phyloP scores from a whole-genome alignment of 2,797 vertebrate genomes.

The Chelon auratus region DNA sequence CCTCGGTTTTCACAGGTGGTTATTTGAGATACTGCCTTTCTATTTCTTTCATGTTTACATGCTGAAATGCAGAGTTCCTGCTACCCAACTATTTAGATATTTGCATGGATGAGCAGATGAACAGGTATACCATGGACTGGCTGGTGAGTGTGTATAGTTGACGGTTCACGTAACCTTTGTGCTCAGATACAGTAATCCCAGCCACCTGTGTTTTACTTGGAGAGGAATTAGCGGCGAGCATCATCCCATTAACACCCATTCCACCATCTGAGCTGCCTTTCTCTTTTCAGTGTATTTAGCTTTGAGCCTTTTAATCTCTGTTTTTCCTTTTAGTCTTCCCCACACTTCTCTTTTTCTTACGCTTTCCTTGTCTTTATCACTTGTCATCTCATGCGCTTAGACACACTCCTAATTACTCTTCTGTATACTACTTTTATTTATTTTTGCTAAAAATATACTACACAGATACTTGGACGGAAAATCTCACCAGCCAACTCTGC shows the following conservation, averaged over 20 bases:
- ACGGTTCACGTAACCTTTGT: conserved; percentile 24
- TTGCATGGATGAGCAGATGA: too few relatives aligned
- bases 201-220: conserved; percentile 38
- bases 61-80: too few relatives aligned
- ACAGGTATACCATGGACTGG: too few relatives aligned
- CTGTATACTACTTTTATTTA: not conserved
- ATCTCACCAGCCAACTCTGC: not conserved
- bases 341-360: not conserved
- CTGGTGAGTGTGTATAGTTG: conserved; percentile 9
- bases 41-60: too few relatives aligned
- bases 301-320: not conserved
- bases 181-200: conserved; percentile 62
- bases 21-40: too few relatives aligned
- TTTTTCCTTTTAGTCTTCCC: not conserved
- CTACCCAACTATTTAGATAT: too few relatives aligned
- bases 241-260: conserved; percentile 70
- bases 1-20: too few relatives aligned
- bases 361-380: not conserved
- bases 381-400: not conserved
- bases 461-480: not conserved
- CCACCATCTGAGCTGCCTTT: conserved; percentile 4
- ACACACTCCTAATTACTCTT: not conserved
- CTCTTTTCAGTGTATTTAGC: conserved; percentile 16
- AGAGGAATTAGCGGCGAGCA: conserved; percentile 59
- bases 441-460: not conserved